A percentile compares a stretch with the other conserved stretches of the same genome.
phyloP scores from a whole-genome alignment of 92 coral and sea anemone species.

The Epizoanthus rinbou region DNA sequence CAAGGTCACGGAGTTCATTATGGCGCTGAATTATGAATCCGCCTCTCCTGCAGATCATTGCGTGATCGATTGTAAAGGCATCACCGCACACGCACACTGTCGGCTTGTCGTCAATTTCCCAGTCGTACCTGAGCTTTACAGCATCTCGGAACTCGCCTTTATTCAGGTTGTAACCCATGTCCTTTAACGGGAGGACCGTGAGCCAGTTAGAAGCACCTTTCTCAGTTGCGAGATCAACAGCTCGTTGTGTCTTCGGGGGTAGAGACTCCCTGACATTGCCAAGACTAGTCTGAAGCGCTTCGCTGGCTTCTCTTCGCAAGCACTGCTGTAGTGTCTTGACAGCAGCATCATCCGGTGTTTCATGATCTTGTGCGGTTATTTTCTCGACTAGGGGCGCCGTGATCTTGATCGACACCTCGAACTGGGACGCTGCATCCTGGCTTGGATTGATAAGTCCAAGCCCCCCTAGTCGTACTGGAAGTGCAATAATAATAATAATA shows the following conservation, averaged over 20 bases:
- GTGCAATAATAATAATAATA: too few relatives aligned
- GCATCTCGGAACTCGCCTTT: constrained; percentile 51
- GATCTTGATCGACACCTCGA: background rate
- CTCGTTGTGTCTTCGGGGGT: constrained; percentile 29
- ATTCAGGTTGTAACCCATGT: constrained; percentile 39
- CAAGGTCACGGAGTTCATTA: constrained; percentile 52
- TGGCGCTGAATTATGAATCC: constrained; percentile 57
- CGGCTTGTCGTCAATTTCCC: constrained; percentile 52
- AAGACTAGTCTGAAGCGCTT: constrained; percentile 25
- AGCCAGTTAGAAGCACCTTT: constrained; percentile 51
- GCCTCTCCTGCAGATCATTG: constrained; percentile 52
- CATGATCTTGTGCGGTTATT: constrained; percentile 35
- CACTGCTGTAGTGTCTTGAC: constrained; percentile 32
- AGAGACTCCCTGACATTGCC: constrained; percentile 30
- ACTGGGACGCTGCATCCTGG: too few relatives aligned
- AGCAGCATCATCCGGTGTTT: constrained; percentile 36
- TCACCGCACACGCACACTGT: constrained; percentile 48
- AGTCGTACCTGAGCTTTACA: constrained; percentile 57
- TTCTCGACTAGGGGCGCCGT: constrained; percentile 48
- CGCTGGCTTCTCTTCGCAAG: constrained; percentile 22
- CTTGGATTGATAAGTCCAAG: too few relatives aligned
- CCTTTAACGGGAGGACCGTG: constrained; percentile 46
- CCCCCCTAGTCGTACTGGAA: too few relatives aligned
- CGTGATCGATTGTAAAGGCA: constrained; percentile 41
- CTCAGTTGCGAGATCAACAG: constrained; percentile 42